phyloP scores from a whole-genome alignment of 2,113 vertebrate species.

The Toxotes chatareus region DNA sequence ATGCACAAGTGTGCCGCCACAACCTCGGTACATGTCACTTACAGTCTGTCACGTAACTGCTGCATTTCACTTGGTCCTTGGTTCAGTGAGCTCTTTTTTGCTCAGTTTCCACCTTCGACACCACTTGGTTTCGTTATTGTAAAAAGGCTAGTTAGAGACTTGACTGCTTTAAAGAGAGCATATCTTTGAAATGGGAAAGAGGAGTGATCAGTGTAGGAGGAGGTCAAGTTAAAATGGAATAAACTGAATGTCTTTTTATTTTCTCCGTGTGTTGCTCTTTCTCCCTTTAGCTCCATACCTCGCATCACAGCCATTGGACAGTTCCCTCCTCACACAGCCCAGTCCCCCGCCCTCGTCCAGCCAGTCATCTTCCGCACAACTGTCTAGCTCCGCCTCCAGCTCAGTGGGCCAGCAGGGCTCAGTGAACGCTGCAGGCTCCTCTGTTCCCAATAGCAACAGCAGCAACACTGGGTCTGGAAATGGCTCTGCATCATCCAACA shows the following conservation, averaged over 20 bases:
- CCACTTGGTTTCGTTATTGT: constrained; percentile 14
- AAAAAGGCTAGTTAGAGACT: constrained; percentile 38
- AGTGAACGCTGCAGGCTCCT: constrained; percentile 77
- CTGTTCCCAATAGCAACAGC: constrained; percentile 82
- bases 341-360: constrained; percentile 84
- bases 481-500: constrained; percentile 85
- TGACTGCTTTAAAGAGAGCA: constrained; percentile 36
- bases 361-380: constrained; percentile 86
- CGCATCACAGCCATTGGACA: constrained; percentile 93
- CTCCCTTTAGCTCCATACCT: constrained; percentile 93
- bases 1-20: constrained; percentile 98
- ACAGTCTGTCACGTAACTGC: neutral
- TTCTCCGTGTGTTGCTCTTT: constrained; percentile 7
- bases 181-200: constrained; percentile 30
- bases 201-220: constrained; percentile 25
- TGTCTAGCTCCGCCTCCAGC: constrained; percentile 82
- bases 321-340: constrained; percentile 92
- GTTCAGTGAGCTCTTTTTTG: constrained; percentile 27
- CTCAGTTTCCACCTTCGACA: constrained; percentile 19
- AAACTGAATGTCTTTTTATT: constrained; percentile 11
- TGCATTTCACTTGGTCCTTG: rapidly evolving
- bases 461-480: constrained; percentile 80
- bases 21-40: constrained; percentile 88
- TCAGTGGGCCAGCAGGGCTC: constrained; percentile 83
- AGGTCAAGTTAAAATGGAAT: constrained; percentile 34